phyloP scores from a whole-genome alignment of 2,888 invertebrate species.

The Pyralis farinalis region DNA sequence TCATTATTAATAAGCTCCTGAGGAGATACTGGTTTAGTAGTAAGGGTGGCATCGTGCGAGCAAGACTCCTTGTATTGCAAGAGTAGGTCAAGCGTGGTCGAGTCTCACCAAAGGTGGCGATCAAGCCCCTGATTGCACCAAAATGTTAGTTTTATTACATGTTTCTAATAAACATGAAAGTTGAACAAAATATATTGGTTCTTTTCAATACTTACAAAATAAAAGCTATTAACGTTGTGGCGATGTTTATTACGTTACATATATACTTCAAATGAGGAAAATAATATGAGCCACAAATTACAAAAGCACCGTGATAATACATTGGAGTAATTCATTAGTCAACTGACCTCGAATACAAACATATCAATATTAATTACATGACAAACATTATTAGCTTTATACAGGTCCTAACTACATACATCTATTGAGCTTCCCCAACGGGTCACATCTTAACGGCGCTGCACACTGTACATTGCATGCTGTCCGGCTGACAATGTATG shows the following conservation, averaged over 20 bases:
- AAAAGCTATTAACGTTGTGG: not conserved
- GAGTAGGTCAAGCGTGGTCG: too few relatives aligned
- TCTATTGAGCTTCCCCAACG: slow-evolving; percentile 38
- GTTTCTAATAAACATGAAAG: too few relatives aligned
- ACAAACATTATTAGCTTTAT: slow-evolving; percentile 35
- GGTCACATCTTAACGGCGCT: slow-evolving; percentile 69
- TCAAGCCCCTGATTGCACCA: too few relatives aligned
- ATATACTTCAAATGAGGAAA: slow-evolving; percentile 30
- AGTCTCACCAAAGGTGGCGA: too few relatives aligned
- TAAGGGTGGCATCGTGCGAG: too few relatives aligned
- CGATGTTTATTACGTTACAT: not conserved
- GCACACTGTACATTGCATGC: slow-evolving; percentile 53
- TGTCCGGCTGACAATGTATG: slow-evolving; percentile 87
- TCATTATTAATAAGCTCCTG: too few relatives aligned
- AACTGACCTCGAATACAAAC: slow-evolving; percentile 25
- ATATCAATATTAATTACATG: slow-evolving; percentile 19
- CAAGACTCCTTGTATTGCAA: too few relatives aligned
- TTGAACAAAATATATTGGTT: too few relatives aligned
- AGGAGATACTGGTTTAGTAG: too few relatives aligned
- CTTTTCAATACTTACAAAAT: too few relatives aligned
- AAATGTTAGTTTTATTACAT: too few relatives aligned
- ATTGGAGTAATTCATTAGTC: slow-evolving; percentile 19
- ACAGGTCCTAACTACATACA: slow-evolving; percentile 35
- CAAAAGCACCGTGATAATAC: slow-evolving; percentile 45
- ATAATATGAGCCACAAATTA: slow-evolving; percentile 56